These are phyloP conservation scores for Malacoctenus gilli DNA, from an alignment of 2,797 vertebrate species.

Conservation along the genomic window DNA sequence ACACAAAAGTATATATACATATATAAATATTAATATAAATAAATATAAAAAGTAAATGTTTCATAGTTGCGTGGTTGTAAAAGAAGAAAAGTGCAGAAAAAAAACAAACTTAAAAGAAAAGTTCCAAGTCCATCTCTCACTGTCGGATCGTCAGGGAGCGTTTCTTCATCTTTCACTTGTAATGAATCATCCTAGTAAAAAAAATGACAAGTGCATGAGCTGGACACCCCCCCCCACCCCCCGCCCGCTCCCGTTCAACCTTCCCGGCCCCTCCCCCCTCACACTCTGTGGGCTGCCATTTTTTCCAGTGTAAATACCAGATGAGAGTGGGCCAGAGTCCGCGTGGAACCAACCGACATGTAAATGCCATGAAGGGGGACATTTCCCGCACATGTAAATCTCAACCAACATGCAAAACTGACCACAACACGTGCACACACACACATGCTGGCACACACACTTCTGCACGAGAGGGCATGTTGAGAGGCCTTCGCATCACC, in stretches of 20 bases:
- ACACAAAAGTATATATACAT: constrained; percentile 28
- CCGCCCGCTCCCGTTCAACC: not conserved
- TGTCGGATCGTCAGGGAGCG: constrained; percentile 67
- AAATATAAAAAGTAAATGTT: constrained; percentile 44
- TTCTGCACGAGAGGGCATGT: constrained; percentile 45
- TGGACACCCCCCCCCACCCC: constrained; percentile 38
- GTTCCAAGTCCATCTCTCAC: constrained; percentile 54
- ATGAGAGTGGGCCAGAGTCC: constrained; percentile 40
- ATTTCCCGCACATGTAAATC: constrained; percentile 71
- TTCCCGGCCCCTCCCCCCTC: constrained; percentile 16
- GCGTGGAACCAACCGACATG: constrained; percentile 52
- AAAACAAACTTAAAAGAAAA: constrained; percentile 46
- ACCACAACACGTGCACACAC: constrained; percentile 25
- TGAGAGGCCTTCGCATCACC: constrained; percentile 59
- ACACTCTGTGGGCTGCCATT: constrained; percentile 64
- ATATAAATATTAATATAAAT: constrained; percentile 42
- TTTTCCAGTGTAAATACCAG: constrained; percentile 77
- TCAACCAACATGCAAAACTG: constrained; percentile 13
- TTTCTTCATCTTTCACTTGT: constrained; percentile 63
- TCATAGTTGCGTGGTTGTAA: constrained; percentile 58
- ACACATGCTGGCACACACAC: constrained; percentile 14
- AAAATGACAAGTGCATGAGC: constrained; percentile 79
- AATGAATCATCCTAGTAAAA: constrained; percentile 57
- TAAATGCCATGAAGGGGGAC: constrained; percentile 61
- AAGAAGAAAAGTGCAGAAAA: constrained; percentile 49